These are phyloP conservation scores for Zaprionus gabonicus DNA, from an alignment of 1,140 invertebrate genomes.

Conservation along the genomic window DNA sequence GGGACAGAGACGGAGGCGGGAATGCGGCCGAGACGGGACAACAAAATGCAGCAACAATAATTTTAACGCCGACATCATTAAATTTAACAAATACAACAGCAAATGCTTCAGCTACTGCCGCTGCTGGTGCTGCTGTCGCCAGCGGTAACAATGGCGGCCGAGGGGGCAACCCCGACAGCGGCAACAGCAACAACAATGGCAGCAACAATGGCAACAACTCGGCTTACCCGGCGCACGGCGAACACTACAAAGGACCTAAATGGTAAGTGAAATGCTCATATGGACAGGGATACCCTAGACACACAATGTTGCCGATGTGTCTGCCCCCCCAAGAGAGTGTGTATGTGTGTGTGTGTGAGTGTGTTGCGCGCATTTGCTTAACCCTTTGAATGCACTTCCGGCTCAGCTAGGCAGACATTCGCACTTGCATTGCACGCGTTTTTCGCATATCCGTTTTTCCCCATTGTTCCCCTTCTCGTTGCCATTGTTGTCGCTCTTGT, in stretches of 20 bases:
- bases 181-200: slow-evolving; percentile 2
- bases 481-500: not conserved
- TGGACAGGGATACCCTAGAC: slow-evolving; percentile 40
- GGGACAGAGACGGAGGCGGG: slow-evolving; percentile 5
- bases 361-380: slow-evolving; percentile 66
- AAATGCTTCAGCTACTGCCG: slow-evolving; percentile 50
- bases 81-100: slow-evolving; percentile 78
- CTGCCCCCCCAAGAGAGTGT: not conserved
- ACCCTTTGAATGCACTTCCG: slow-evolving; percentile 79
- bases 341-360: slow-evolving; percentile 27
- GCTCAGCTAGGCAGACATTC: slow-evolving; percentile 56
- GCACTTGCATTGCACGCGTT: slow-evolving; percentile 74
- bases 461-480: slow-evolving; percentile 7
- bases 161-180: not conserved
- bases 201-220: slow-evolving; percentile 9
- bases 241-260: slow-evolving; percentile 77
- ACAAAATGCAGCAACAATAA: slow-evolving; percentile 80
- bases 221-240: slow-evolving; percentile 25
- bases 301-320: slow-evolving; percentile 7
- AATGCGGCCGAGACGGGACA: slow-evolving; percentile 37
- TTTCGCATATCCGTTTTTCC: slow-evolving; percentile 71
- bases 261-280: slow-evolving; percentile 76
- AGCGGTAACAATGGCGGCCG: slow-evolving; percentile 28
- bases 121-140: slow-evolving; percentile 18
- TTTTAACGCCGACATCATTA: slow-evolving; percentile 84